A percentile compares a stretch with the other conserved stretches of the same genome.
These are phyloP conservation scores for Machimus rusticus DNA, from an alignment of 2,888 invertebrate species.

Conservation along the genomic window DNA sequence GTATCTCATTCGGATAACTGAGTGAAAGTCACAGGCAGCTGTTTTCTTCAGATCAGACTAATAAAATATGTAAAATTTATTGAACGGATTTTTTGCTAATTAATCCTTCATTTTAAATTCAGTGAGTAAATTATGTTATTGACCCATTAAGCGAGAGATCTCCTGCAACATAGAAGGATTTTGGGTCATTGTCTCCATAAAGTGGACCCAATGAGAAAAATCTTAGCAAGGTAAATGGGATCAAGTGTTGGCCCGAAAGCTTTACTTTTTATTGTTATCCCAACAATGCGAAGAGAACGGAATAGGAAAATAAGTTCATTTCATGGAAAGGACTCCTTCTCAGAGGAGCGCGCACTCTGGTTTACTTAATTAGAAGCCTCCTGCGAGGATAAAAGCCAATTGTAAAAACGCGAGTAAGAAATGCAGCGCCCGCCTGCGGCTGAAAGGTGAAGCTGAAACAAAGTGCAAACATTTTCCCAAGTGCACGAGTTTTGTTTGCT, in stretches of 20 bases:
- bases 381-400: neutral
- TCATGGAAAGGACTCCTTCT: neutral
- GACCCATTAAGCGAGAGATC: neutral
- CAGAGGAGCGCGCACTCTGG: neutral
- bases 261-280: neutral
- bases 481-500: neutral
- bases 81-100: neutral
- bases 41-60: neutral
- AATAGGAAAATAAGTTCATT: slow-evolving; percentile 1
- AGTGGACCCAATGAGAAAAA: neutral
- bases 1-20: no score
- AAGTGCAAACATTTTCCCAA: neutral
- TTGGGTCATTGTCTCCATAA: neutral
- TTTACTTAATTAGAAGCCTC: neutral
- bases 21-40: no score
- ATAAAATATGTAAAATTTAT: neutral
- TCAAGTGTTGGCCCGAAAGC: neutral
- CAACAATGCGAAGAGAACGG: neutral
- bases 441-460: neutral
- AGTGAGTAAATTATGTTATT: neutral
- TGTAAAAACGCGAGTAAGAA: slow-evolving; percentile 11
- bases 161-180: neutral
- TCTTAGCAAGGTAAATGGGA: neutral
- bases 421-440: neutral
- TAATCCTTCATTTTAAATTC: neutral